Base-by-base conservation (phyloP, 1,140 invertebrate genomes). In the Cotesia vestalis region DNA sequence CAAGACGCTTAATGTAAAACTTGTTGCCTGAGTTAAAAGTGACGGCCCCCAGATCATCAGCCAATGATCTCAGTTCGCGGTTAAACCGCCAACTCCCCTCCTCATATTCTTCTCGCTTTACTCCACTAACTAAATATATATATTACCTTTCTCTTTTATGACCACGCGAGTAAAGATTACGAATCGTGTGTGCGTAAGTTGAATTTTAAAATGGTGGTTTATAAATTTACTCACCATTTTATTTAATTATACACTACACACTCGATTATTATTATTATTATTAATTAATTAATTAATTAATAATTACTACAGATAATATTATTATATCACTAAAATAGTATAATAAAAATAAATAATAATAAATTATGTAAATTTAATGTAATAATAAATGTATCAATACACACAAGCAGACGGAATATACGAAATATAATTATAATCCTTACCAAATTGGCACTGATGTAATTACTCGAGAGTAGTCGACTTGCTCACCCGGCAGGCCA, bases 41-140 rank as follows among this genome's bases (percentile, higher is more conserved):
- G 72, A 70, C 72, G 72, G 72, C 72, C 72, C 62, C 72, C 64
- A 66, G 62, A 66, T 74, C 63, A 73, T 73, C 72, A 73, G 40
- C 72, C 72, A 73, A 73, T 73, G 72, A 73, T 73, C 72, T 66
- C 61, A 17, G 35, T 52, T 66, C 63, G 63, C 63, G 63, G 63
- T 66, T 52, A 4, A 66, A 52, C 36, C 20, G 11, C 38, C 35
- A 36, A 63, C 38, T 36, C 63, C 40, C 63, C 35, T 17, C 46
- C n/a, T 20, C 17, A 27, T 34, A 63, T 14, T 14, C 27, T 40
- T 66, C 40, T 38, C 46, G 4, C 20, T 60, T 60, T 20, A 14
- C 27, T 20, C 12, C 20, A 20, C 59, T 57, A 20, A 8, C 9
- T 60, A 8, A 34, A 8, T 12, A 9, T 34, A 12, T 12, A 27